These are phyloP conservation scores for Rafetus swinhoei DNA, from an alignment of 2,113 vertebrate species.

Conservation along the genomic window DNA sequence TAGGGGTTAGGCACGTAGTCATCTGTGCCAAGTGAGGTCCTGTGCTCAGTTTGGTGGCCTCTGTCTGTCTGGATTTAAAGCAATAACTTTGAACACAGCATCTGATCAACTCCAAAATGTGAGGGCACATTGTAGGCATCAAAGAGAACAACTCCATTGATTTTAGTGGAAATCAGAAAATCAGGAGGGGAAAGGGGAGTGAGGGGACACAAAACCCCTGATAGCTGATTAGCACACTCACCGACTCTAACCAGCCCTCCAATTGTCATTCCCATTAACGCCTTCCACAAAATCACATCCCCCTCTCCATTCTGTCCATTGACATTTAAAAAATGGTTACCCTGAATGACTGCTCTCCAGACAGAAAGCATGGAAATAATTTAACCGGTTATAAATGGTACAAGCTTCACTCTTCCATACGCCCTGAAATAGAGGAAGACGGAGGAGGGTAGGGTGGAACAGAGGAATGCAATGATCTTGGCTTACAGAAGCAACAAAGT, in stretches of 20 bases:
- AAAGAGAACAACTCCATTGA: neutral
- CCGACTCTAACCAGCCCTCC: neutral
- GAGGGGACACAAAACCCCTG: neutral
- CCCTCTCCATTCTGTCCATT: neutral
- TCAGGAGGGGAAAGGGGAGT: neutral
- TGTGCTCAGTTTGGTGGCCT: constrained; percentile 54
- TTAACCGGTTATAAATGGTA: neutral
- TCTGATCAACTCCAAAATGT: neutral
- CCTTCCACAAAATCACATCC: neutral
- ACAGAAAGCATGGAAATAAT: neutral
- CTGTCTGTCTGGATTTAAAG: constrained; percentile 58
- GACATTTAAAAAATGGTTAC: neutral
- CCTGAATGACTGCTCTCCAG: neutral
- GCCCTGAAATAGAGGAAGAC: constrained; percentile 28
- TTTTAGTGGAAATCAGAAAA: neutral
- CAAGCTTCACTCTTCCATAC: neutral
- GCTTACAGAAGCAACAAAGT: neutral
- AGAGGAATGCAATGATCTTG: neutral
- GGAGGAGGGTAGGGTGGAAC: neutral
- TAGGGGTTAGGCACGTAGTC: constrained; percentile 49
- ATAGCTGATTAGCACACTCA: neutral
- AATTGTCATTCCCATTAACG: neutral
- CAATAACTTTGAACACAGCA: constrained; percentile 15
- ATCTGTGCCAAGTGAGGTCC: constrained; percentile 51
- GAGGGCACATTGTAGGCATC: neutral